Base-by-base conservation (phyloP, 1,140 invertebrate genomes). In the Panagrolaimus sp. region DNA sequence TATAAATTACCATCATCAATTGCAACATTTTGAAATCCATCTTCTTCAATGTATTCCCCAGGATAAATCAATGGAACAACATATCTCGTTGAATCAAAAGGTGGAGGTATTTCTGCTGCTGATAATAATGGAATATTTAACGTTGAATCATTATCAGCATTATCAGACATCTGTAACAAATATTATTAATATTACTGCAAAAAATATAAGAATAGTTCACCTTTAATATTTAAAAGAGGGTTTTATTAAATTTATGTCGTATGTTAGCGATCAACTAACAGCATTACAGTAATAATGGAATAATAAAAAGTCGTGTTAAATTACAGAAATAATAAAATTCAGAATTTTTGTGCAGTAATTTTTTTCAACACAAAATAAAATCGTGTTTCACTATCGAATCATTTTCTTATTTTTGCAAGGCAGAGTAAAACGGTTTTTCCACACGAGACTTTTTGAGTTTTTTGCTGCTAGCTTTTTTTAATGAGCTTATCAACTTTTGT, bases 261-360 rank as follows among this genome's bases (percentile, higher is more conserved):
- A 52, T 4, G 10, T 17, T 10, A 17, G 47, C 24, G 3, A 5
- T 5, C n/a, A 52, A 3, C 12, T 52, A 52, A 14, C 15, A 4
- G 46, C 15, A 17, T 1, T 47, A 15, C 46, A 47, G 21, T 15
- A 47, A 1, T 47, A 47, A 47, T 17, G 4, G 21, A 47, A 46
- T 46, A 46, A 46, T 10, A 46, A 46, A 9, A 46, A 46, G 45
- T n/a, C 9, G n/a, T 10, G 45, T 9, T 9, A 10, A n/a, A 46
- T 46, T n/a, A n/a, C 14, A 15, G 26, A 52, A 10, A 2, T 15
- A 52, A 46, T 24, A 10, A 48, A 48, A n/a, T 48, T 48, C 21
- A n/a, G 21, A 48, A 48, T 48, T 48, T 48, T 48, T n/a, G n/a
- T 46, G 45, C 45, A n/a, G n/a, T n/a, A n/a, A n/a, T n/a, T n/a